Evolutionary conservation across 1,140 invertebrate species (phyloP), one percentile per base, ranked within the genome.

Genomic region (Bombus pyrosoma): DNA sequence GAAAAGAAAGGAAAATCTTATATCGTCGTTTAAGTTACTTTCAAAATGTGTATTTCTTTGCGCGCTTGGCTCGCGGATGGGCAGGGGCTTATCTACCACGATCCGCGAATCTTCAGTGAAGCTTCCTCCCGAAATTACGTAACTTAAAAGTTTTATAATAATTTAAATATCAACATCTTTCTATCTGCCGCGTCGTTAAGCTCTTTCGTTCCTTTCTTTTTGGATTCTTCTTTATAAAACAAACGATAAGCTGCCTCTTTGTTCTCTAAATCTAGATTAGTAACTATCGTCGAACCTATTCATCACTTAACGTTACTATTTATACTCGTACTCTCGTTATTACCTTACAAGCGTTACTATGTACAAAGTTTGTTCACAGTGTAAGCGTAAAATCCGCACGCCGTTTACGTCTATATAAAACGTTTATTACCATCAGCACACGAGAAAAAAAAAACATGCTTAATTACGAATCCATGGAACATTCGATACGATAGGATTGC

Each of bases 1-100:
- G 12, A 57, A 88, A 86, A 89, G 25, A 13, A 83, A 57, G 12
- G 12, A 41, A 71, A 25, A 25, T 62, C 28, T 12, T 12, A 62
- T 15, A 66, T 32, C 64, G n/a, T 32, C n/a, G n/a, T 32, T 62
- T 34, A 68, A 80, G 68, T 82, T 66, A 91, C 76, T 85, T 80
- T 80, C 66, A 62, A 43, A 47, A 39, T 32, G 9, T 12, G 28
- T 25, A 47, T 22, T 53, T 39, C 1, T n/a, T 9, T 15, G 13
- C 25, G 4, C 64, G 12, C 25, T 72, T 28, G 77, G 5, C 43
- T 68, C 75, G 66, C 41, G 71, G 47, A 79, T 13, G 25, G 73
- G 39, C 77, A 72, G 62, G 72, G 77, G 71, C 89, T 80, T 68
- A 66, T 66, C 59, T 81, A 37, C n/a, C 76, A 12, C 25, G 10